These are phyloP conservation scores for Rhea pennata DNA, from an alignment of 2,113 vertebrate species.

Conservation along the genomic window DNA sequence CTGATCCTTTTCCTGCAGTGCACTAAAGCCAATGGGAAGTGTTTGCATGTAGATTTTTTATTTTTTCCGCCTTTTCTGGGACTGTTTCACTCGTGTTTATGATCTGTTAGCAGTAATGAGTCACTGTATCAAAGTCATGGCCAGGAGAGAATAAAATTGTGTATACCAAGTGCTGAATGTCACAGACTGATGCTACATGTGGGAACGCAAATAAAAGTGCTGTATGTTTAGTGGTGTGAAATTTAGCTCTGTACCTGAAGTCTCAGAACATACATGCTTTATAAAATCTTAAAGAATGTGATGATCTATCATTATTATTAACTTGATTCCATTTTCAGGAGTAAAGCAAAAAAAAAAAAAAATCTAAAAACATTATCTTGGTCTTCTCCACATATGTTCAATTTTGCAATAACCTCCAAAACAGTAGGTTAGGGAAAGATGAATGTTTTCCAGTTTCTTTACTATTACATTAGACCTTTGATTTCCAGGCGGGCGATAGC, in stretches of 20 bases:
- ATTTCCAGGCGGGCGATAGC: conserved; percentile 34
- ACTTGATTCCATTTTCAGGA: conserved; percentile 69
- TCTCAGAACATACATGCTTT: conserved; percentile 35
- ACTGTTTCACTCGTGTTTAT: conserved; percentile 62
- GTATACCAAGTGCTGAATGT: neutral
- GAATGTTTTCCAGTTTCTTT: conserved; percentile 69
- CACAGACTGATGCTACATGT: conserved; percentile 31
- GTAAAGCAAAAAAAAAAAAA: conserved; percentile 41
- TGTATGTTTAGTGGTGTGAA: conserved; percentile 56
- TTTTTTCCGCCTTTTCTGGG: neutral
- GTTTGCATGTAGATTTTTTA: neutral
- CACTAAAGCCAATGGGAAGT: conserved; percentile 9
- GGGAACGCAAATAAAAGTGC: conserved; percentile 47
- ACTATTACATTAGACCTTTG: conserved; percentile 38
- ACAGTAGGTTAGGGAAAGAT: conserved; percentile 67
- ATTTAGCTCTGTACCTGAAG: conserved; percentile 61
- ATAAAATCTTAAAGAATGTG: conserved; percentile 35
- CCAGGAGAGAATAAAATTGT: conserved; percentile 51
- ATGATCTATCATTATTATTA: conserved; percentile 36
- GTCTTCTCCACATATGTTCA: conserved; percentile 64
- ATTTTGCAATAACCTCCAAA: conserved; percentile 66
- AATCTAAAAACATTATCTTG: conserved; percentile 50
- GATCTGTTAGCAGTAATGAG: conserved; percentile 67
- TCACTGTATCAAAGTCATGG: conserved; percentile 54
- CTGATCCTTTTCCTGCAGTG: neutral